Base-by-base conservation (phyloP, 2,113 vertebrate species). In the Centropus unirufus region DNA sequence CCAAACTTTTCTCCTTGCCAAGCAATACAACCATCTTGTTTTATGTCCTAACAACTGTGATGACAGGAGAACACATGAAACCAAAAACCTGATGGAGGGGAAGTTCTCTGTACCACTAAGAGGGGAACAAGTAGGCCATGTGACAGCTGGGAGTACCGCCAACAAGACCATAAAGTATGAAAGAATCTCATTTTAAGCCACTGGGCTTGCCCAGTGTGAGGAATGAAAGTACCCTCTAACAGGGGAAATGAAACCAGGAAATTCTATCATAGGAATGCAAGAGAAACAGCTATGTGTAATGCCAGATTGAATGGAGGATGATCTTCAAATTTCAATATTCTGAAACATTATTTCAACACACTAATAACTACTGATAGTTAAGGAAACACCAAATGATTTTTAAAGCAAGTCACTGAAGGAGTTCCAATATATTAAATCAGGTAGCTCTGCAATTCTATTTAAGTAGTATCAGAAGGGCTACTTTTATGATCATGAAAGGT, bases 241-340 rank as follows among this genome's bases (percentile, higher is more conserved):
- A 46, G 58, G 47, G 91, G 69, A 87, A 96, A 42, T 3, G 79
- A 73, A 81, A 92, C 6, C 55, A 44, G 80, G 14, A 79, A 87
- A 62, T 70, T 24, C 34, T 62, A 30, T 15, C 69, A 14, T 4
- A 5, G 83, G 9, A 52, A 32, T 22, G 0, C 0, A 59, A 64
- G 68, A 36, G 26, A 22, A n/a, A 36, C 40, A 83, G 46, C 58
- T 66, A 3, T 3, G 14, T 40, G 29, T 13, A 21, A 16, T 8
- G 30, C 3, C 47, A 29, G 14, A 9, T 4, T 5, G 52, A 72
- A 57, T 2, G 44, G 21, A 29, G 44, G 21, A 29, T 26, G 26
- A 18, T 13, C 52, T 69, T 55, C 54, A 12, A 30, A 67, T 59
- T 12, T 32, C 62, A 57, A 1, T 5, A 16, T 12, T 51, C 75